Evolutionary conservation across 2,113 vertebrate genomes (phyloP).

Genomic region (Casuarius casuarius): DNA sequence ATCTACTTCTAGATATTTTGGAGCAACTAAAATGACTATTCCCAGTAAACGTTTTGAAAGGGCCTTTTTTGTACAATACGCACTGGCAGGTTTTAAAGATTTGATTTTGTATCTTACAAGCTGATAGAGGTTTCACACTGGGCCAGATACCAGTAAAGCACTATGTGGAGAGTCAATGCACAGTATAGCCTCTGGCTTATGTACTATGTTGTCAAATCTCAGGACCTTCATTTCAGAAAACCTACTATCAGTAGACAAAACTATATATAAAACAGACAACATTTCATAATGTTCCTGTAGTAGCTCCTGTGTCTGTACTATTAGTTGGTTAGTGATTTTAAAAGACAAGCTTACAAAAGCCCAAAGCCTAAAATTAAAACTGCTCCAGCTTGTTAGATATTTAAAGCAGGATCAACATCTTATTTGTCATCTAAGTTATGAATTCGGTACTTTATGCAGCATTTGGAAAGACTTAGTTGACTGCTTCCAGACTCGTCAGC

Average conservation of each 20-base stretch:
- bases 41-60: neutral
- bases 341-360: slow-evolving; percentile 19
- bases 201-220: neutral
- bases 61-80: neutral
- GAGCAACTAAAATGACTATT: neutral
- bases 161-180: neutral
- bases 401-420: neutral
- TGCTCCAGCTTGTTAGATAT: neutral
- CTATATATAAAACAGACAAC: neutral
- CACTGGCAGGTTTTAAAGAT: neutral
- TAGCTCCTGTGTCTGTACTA: neutral
- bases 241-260: neutral
- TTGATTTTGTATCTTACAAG: neutral
- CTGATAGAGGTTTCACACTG: neutral
- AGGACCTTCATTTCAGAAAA: neutral
- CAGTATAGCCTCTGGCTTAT: neutral
- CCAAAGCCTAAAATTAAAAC: slow-evolving; percentile 16
- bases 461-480: slow-evolving; percentile 20
- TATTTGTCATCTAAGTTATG: neutral
- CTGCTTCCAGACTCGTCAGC: slow-evolving; percentile 22
- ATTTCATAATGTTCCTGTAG: neutral
- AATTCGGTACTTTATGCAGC: slow-evolving; percentile 3
- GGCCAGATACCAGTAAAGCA: neutral
- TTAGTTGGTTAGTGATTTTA: slow-evolving; percentile 2
- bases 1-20: neutral